These are phyloP conservation scores for Chlorodrepanis virens DNA, from an alignment of 2,113 vertebrate genomes.

Conservation along the genomic window DNA sequence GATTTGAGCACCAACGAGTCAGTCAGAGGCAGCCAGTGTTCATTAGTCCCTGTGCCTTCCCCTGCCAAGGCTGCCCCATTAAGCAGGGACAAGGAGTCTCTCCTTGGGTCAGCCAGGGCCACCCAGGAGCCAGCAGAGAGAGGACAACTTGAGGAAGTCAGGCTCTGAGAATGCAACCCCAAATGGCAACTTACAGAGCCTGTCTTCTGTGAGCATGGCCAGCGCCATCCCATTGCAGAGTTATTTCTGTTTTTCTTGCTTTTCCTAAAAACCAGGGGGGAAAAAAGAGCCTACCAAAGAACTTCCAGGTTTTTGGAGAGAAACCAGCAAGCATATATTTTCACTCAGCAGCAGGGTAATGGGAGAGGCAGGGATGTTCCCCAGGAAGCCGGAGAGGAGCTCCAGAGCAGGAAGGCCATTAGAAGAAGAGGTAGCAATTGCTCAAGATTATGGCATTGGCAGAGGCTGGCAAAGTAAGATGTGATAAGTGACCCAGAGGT, in stretches of 20 bases:
- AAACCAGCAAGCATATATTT: neutral
- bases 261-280: fast-evolving
- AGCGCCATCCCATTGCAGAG: neutral
- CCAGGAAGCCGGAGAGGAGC: neutral
- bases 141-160: neutral
- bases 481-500: fast-evolving
- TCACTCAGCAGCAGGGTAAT: neutral
- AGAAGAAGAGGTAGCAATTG: neutral
- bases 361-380: neutral
- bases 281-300: neutral
- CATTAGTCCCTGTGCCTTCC: neutral
- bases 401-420: neutral
- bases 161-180: neutral
- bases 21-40: neutral
- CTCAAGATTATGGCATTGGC: neutral
- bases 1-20: neutral
- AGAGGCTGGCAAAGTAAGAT: neutral
- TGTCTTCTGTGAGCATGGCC: neutral
- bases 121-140: neutral
- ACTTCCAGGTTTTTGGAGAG: neutral
- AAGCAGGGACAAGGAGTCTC: neutral
- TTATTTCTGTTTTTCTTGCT: neutral
- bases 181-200: fast-evolving
- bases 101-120: neutral
- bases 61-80: neutral